phyloP scores from a whole-genome alignment of 2,797 vertebrate genomes.

The Pseudomugil tenellus region DNA sequence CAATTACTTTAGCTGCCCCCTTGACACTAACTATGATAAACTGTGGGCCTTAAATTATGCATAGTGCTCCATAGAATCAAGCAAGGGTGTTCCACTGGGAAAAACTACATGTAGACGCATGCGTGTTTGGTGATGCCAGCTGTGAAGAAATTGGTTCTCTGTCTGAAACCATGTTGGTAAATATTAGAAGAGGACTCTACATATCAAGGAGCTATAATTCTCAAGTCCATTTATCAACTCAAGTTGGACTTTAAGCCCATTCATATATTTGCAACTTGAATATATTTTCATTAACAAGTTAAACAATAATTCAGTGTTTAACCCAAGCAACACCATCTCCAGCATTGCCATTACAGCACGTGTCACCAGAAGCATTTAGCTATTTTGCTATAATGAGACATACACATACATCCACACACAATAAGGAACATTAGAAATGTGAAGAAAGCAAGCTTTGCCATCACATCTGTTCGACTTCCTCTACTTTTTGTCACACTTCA shows the following conservation, averaged over 20 bases:
- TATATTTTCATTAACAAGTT: not conserved
- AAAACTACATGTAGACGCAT: not conserved
- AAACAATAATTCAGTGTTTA: not conserved
- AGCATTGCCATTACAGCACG: not conserved
- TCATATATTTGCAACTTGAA: not conserved
- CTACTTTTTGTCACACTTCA: conserved; percentile 5
- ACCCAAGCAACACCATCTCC: not conserved
- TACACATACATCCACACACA: not conserved
- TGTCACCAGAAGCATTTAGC: not conserved
- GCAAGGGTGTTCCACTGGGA: not conserved
- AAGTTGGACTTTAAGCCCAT: not conserved
- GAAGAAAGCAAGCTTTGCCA: not conserved
- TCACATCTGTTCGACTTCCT: conserved; percentile 15
- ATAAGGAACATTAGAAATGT: too few species aligned
- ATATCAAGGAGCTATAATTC: not conserved
- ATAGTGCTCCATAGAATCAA: not conserved
- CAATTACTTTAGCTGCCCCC: conserved; percentile 61
- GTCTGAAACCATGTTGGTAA: not conserved
- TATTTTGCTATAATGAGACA: not conserved
- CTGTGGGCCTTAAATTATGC: conserved; percentile 33
- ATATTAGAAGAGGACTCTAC: not conserved
- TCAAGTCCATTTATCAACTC: not conserved
- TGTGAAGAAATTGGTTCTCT: not conserved
- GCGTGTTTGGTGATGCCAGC: not conserved
- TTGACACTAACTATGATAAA: conserved; percentile 63